Percentiles rank a stretch among this genome's conserved stretches.
Conservation (phyloP, 1,140 invertebrate species). For the Aricia agestis region DNA sequence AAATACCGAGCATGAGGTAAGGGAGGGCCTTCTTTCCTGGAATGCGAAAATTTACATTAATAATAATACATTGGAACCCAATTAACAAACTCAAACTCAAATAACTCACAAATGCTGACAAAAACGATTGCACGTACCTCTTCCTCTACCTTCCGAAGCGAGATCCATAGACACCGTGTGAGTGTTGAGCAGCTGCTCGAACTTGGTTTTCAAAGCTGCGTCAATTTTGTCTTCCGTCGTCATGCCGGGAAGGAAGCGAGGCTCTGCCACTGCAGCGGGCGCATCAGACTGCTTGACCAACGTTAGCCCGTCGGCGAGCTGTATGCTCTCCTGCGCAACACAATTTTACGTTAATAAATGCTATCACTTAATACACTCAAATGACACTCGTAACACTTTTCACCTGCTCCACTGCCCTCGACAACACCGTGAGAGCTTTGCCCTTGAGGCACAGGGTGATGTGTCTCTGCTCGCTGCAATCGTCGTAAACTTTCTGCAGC, state of each 20-base stretch:
- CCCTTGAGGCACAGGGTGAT: slow-evolving; percentile 78
- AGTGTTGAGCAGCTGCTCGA: slow-evolving; percentile 69
- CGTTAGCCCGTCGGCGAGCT: slow-evolving; percentile 76
- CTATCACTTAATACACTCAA: slow-evolving; percentile 25
- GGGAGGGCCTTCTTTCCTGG: slow-evolving; percentile 74
- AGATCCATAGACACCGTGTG: slow-evolving; percentile 72
- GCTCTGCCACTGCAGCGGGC: slow-evolving; percentile 62
- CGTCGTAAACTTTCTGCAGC: slow-evolving; percentile 77
- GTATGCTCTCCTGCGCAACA: slow-evolving; percentile 73
- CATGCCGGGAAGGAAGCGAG: slow-evolving; percentile 71
- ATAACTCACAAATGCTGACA: neutral
- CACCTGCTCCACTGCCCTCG: slow-evolving; percentile 70
- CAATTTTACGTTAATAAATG: slow-evolving; percentile 33
- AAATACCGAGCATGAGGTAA: slow-evolving; percentile 78
- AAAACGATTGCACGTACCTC: slow-evolving; percentile 46
- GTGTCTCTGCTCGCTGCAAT: slow-evolving; percentile 77
- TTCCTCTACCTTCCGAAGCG: slow-evolving; percentile 69
- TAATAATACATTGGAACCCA: neutral
- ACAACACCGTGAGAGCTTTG: slow-evolving; percentile 75
- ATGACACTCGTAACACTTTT: slow-evolving; percentile 26
- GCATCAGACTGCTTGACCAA: slow-evolving; percentile 77
- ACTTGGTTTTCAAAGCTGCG: slow-evolving; percentile 63
- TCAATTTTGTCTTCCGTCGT: slow-evolving; percentile 70
- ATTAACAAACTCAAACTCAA: slow-evolving; percentile 1
- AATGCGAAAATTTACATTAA: slow-evolving; percentile 28